Percentiles rank a stretch among this genome's conserved stretches.
Evolutionary conservation across 2,888 invertebrate species (phyloP).

Genomic region (Tribolium freemani): DNA sequence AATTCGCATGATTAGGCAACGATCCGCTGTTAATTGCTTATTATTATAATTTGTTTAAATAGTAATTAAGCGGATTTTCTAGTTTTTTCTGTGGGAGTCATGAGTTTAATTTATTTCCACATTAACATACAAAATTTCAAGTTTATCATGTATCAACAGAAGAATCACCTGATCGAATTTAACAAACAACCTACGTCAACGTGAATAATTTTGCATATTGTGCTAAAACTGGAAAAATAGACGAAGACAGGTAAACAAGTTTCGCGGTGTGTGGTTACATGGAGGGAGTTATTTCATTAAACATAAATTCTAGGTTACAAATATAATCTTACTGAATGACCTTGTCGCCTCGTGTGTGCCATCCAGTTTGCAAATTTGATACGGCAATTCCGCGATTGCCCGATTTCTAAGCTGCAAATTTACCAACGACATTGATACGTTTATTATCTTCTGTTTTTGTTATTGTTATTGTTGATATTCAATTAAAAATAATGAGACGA

Average conservation of each 20-base stretch:
- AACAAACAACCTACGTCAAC: neutral
- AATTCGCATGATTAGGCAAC: conserved; percentile 2
- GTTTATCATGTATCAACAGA: conserved; percentile 1
- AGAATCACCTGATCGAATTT: conserved; percentile 1
- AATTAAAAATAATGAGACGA: neutral
- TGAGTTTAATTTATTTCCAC: neutral
- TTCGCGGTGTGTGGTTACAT: conserved; percentile 3
- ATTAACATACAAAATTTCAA: neutral
- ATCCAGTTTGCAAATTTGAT: conserved; percentile 29
- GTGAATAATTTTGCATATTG: conserved; percentile 18
- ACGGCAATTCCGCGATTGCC: neutral
- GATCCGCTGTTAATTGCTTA: neutral
- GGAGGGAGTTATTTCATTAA: conserved; percentile 12
- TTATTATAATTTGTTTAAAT: conserved; percentile 3
- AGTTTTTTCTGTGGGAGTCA: neutral
- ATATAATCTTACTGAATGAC: conserved; percentile 19
- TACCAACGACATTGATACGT: neutral
- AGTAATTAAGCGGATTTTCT: neutral
- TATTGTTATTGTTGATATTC: neutral
- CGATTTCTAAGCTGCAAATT: too few species aligned
- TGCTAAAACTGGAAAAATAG: conserved; percentile 7
- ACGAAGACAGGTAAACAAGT: conserved; percentile 16
- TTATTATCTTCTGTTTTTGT: neutral
- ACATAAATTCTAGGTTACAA: conserved; percentile 21
- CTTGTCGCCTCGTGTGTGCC: conserved; percentile 32